Conservation (phyloP, 64 coral and sea anemone species). For the Porites australiensis region DNA sequence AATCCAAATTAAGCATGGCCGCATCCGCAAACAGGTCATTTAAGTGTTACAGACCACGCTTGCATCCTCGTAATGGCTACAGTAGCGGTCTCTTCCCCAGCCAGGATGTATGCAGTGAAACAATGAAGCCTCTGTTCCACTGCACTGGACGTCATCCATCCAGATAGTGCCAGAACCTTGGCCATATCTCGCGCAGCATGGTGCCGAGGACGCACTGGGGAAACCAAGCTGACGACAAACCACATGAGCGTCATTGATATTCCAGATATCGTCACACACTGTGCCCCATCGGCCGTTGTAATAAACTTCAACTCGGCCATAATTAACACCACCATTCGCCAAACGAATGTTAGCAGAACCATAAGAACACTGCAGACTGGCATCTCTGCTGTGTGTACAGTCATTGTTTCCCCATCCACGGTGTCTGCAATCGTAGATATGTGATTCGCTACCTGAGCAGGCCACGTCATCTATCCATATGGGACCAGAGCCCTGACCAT, state of each 20-base stretch:
- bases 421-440: not conserved
- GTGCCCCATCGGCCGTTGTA: conserved; percentile 22
- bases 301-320: conserved; percentile 45
- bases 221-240: conserved; percentile 40
- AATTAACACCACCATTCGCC: not conserved
- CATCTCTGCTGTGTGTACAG: conserved; percentile 25
- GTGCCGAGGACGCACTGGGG: not conserved
- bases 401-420: conserved; percentile 32
- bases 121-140: not conserved
- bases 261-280: conserved; percentile 12
- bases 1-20: no score
- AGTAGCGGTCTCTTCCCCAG: not conserved
- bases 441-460: conserved; percentile 18
- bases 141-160: not conserved
- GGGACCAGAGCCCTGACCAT: not conserved
- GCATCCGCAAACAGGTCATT: no score
- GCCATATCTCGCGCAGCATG: no score
- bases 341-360: not conserved
- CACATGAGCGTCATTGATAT: conserved; percentile 24
- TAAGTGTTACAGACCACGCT: not conserved
- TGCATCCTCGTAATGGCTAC: not conserved
- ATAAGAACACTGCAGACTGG: not conserved
- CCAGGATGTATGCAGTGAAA: not conserved
- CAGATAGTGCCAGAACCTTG: conserved; percentile 2
- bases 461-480: conserved; percentile 28